Conservation (phyloP, 2,797 vertebrate species). For the Adelosebastes latens region DNA sequence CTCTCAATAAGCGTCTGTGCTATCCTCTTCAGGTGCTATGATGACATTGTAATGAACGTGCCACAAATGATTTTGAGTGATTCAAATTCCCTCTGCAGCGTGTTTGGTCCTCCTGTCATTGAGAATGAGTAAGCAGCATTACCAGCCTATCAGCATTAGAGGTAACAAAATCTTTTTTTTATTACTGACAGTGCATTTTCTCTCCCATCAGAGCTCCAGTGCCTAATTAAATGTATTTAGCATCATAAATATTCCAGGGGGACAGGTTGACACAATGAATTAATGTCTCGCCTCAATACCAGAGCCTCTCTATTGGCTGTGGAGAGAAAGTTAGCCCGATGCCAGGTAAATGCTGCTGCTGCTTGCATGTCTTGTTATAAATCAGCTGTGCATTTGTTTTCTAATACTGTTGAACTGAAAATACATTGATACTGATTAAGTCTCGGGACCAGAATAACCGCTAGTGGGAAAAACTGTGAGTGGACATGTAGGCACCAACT, state of each 20-base stretch:
- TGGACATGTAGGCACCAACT: neutral
- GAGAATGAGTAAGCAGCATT: conserved; percentile 71
- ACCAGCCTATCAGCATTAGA: conserved; percentile 72
- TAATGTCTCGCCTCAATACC: conserved; percentile 85
- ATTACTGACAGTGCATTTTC: conserved; percentile 83
- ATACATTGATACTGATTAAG: conserved; percentile 45
- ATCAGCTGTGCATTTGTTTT: conserved; percentile 75
- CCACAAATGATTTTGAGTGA: conserved; percentile 59
- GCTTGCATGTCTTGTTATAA: conserved; percentile 74
- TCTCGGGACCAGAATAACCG: conserved; percentile 27
- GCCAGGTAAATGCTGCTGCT: conserved; percentile 76
- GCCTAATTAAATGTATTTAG: conserved; percentile 89
- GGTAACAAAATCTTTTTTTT: conserved; percentile 70
- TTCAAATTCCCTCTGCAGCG: conserved; percentile 53
- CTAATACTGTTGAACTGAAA: conserved; percentile 42
- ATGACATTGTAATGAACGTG: conserved; percentile 71
- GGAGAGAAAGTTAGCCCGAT: conserved; percentile 73
- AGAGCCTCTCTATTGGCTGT: conserved; percentile 78
- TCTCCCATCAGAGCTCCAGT: conserved; percentile 76
- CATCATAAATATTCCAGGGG: conserved; percentile 87
- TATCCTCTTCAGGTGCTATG: conserved; percentile 57
- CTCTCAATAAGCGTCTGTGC: conserved; percentile 50
- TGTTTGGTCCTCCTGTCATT: conserved; percentile 62
- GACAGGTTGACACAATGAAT: conserved; percentile 87
- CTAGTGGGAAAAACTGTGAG: neutral